Percentiles rank a stretch among this genome's conserved stretches.
These are phyloP conservation scores for Neolamprologus variostigma DNA, from an alignment of 2,113 vertebrate species.

Conservation along the genomic window DNA sequence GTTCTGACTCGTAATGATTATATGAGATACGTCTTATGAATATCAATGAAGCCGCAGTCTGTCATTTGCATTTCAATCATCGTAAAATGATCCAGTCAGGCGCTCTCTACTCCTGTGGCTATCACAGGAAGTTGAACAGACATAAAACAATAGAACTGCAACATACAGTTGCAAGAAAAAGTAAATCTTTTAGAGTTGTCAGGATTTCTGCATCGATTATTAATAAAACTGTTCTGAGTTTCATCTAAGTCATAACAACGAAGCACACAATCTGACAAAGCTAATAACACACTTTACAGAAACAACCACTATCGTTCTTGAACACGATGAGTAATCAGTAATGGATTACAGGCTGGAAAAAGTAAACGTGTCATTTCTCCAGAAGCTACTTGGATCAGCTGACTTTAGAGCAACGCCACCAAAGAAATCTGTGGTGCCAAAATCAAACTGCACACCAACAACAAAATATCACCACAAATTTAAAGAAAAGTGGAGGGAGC, in stretches of 20 bases:
- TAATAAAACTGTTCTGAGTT: not conserved
- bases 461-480: not conserved
- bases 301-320: not conserved
- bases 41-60: conserved; percentile 40
- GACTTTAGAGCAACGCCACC: not conserved
- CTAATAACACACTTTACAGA: not conserved
- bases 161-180: not conserved
- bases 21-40: conserved; percentile 37
- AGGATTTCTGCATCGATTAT: not conserved
- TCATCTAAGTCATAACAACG: fast-evolving
- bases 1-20: conserved; percentile 45
- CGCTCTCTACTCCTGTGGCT: not conserved
- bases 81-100: conserved; percentile 27
- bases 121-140: conserved; percentile 43
- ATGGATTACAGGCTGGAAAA: not conserved
- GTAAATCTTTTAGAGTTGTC: not conserved
- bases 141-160: not conserved
- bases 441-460: not conserved
- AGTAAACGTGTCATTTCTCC: not conserved
- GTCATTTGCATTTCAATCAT: conserved; percentile 63
- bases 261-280: not conserved
- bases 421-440: not conserved
- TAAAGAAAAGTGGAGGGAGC: not conserved
- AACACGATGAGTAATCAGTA: not conserved
- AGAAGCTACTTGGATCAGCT: not conserved